A percentile compares a stretch with the other conserved stretches of the same genome.
phyloP scores from a whole-genome alignment of 2,888 invertebrate genomes.

The Acleris laterana region DNA sequence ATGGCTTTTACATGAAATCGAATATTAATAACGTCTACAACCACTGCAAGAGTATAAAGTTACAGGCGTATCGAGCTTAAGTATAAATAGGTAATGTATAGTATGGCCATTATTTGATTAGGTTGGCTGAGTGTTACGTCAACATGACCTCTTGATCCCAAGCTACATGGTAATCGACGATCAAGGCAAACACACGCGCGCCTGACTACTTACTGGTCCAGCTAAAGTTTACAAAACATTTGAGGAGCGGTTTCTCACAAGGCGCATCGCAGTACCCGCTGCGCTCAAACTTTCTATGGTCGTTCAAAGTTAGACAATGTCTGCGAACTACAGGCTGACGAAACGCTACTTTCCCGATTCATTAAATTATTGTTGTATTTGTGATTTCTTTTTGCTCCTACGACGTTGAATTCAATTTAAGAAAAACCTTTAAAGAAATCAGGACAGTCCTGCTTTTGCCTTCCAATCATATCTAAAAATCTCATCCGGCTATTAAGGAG shows the following conservation, averaged over 20 bases:
- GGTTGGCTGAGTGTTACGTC: slow-evolving; percentile 23
- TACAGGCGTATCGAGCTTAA: not conserved
- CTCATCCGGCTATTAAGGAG: no score
- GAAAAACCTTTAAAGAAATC: no score
- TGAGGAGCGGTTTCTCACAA: slow-evolving; percentile 19
- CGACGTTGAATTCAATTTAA: no score
- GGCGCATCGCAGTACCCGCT: slow-evolving; percentile 15
- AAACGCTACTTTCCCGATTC: not conserved
- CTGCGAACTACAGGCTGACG: slow-evolving; percentile 21
- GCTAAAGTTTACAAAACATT: slow-evolving; percentile 31
- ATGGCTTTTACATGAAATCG: slow-evolving; percentile 25
- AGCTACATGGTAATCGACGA: slow-evolving; percentile 33
- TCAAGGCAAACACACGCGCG: slow-evolving; percentile 24
- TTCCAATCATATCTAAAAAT: no score
- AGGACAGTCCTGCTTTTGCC: no score
- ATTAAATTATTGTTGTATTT: slow-evolving; percentile 1
- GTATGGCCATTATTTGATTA: slow-evolving; percentile 24
- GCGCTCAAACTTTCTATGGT: slow-evolving; percentile 23
- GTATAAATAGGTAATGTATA: slow-evolving; percentile 14
- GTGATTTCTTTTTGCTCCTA: not conserved
- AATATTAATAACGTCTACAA: slow-evolving; percentile 20
- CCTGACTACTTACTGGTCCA: slow-evolving; percentile 23
- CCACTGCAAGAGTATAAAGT: slow-evolving; percentile 4
- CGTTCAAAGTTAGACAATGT: slow-evolving; percentile 31
- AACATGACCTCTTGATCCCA: slow-evolving; percentile 27